These are phyloP conservation scores for Nesospiza acunhae DNA, from an alignment of 2,113 vertebrate genomes.

Conservation along the genomic window DNA sequence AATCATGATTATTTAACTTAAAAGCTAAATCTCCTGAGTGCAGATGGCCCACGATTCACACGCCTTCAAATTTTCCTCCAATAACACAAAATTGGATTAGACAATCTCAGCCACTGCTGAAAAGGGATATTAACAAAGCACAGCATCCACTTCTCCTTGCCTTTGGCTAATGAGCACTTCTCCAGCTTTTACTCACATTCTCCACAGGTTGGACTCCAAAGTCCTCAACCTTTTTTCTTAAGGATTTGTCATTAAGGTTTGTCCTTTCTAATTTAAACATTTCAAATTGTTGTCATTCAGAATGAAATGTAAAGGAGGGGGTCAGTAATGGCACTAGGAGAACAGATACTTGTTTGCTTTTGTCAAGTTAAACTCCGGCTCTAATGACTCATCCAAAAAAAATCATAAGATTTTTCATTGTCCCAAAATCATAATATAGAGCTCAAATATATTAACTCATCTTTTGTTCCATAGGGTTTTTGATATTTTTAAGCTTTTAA, in stretches of 20 bases:
- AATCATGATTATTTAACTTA: background rate
- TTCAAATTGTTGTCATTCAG: background rate
- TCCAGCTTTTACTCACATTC: background rate
- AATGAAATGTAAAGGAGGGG: background rate
- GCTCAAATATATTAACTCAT: background rate
- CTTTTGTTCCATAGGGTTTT: background rate
- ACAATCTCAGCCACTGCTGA: background rate
- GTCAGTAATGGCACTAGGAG: background rate
- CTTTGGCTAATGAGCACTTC: background rate
- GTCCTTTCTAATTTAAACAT: background rate
- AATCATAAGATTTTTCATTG: rapidly evolving
- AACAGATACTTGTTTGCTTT: background rate
- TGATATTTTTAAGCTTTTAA: background rate
- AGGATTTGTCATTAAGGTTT: background rate
- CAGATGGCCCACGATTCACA: background rate
- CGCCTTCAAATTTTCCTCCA: background rate
- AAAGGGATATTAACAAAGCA: background rate
- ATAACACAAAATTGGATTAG: background rate
- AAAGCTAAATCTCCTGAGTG: background rate
- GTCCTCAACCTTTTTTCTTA: background rate
- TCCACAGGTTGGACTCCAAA: background rate
- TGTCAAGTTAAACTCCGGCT: background rate
- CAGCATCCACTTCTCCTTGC: background rate
- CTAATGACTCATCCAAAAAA: background rate
- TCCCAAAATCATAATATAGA: background rate